Base-by-base conservation (phyloP, 2,888 invertebrate species). In the Volucella inflata region DNA sequence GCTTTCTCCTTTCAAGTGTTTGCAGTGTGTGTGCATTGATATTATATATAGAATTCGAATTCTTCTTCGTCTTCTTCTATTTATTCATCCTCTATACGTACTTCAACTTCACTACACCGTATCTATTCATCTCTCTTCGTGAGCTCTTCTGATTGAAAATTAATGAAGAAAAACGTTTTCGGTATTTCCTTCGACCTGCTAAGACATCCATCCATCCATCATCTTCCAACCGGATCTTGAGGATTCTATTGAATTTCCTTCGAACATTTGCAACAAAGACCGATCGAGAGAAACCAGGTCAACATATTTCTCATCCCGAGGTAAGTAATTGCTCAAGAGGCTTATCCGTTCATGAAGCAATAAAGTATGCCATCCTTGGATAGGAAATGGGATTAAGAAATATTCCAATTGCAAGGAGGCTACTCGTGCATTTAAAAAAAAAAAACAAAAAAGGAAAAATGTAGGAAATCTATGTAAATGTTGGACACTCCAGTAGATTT, bases 231-330 rank as follows among this genome's bases (percentile, higher is more conserved):
- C 11, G 62, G 68, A 78, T 77, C 55, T 14, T 60, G 30, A 71
- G 85, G 85, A 81, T 81, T 81, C 81, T 81, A 80, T 85, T 85
- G 81, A 85, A 80, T 85, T 81, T 72, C 72, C 81, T 77, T 48
- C 55, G 48, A 59, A 62, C 44, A 55, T 80, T 62, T 21, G 53
- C 64, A 64, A 71, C 53, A 70, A 51, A 51, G 21, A 62, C 17
- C 64, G 8, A 38, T 44, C 59, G 12, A 16, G 6, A 36, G 67
- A 71, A 81, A 38, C 60, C 67, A 71, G 76, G 85, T 76, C 57
- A 85, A 84, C 65, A 65, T 80, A 80, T 76, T 67, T 60, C 21
- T 68, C 44, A 17, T 72, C 30, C 30, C 64, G 68, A 81, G 85
- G 85, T 85, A 77, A 81, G 85, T 79, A 72, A 80, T 81, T 68